Conservation (phyloP, 2,113 vertebrate species). For the Ceuthmochares aereus region DNA sequence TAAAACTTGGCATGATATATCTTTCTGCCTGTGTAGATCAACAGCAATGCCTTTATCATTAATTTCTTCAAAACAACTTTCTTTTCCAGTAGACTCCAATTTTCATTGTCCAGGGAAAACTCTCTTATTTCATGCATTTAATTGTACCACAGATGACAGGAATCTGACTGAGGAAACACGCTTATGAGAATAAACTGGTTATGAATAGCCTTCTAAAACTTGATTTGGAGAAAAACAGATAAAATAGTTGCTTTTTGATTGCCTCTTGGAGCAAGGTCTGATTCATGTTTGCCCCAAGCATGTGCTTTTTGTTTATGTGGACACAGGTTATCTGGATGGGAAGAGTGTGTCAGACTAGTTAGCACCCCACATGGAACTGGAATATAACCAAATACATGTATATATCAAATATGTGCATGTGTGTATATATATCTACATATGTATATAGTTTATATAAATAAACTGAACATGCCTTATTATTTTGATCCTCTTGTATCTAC, state of each 20-base stretch:
- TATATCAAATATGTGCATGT: too few relatives aligned
- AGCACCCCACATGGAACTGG: background rate
- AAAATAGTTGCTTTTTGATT: background rate
- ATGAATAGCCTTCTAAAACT: background rate
- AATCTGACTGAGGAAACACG: background rate
- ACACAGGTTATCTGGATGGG: background rate
- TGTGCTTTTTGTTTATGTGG: background rate
- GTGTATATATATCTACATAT: too few relatives aligned
- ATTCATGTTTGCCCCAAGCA: accelerated
- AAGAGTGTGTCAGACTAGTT: background rate
- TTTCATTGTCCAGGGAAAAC: background rate
- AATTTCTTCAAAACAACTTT: constrained; percentile 27
- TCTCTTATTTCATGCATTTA: constrained; percentile 3
- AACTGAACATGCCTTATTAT: background rate
- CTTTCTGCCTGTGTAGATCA: constrained; percentile 43
- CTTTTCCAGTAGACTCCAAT: background rate
- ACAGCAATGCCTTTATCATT: background rate
- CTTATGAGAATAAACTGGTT: background rate
- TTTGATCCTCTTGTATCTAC: background rate
- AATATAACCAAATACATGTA: background rate
- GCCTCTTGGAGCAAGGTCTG: background rate
- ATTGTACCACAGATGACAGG: background rate
- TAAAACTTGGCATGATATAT: constrained; percentile 18
- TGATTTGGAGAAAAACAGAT: background rate
- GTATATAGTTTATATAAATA: too few relatives aligned